Evolutionary conservation across 2,888 invertebrate species (phyloP), one percentile per base, ranked within the genome.

Genomic region (Eretmocerus hayati): DNA sequence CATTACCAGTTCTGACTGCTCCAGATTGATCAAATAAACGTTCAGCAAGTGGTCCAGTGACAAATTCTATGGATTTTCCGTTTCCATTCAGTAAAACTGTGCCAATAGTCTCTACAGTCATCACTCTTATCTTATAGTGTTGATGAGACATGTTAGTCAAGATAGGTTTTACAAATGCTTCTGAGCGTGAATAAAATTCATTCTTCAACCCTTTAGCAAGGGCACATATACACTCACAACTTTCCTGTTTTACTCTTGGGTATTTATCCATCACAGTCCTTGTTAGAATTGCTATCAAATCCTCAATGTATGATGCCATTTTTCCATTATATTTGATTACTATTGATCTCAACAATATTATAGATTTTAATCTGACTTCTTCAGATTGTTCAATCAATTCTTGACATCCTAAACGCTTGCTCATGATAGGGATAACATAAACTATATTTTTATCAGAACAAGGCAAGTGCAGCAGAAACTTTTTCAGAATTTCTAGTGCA

Each of bases 11-110:
- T 38, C 95, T 78, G 0, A 94, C 93, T 48, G 78, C 73, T 0
- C 84, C 81, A 62, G 85, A 84, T 59, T 85, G 82, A 74, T 95
- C 94, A 76, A 94, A 93, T 4, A 93, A 70, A 58, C 88, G 78
- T 61, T 91, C 90, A 0, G 90, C 90, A 67, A 94, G 76, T n/a
- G 88, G 85, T 1, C 81, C 81, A 19, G 88, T 77, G 1, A 86
- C 82, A 46, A 84, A 75, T 53, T 88, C 83, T 55, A 90, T 78
- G 33, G 77, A 78, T 63, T 86, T 87, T 1, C 76, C 81, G 65
- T 82, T 83, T 3, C 87, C 84, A 43, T 52, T 42, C 37, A 69
- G 65, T 15, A 88, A 77, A 49, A 79, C 73, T 62, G 74, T 69
- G 21, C 86, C 86, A 54, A 91, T 79, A 37, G 89, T 83, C 65